phyloP scores from a whole-genome alignment of 2,888 invertebrate species.

The Alcis repandata region DNA sequence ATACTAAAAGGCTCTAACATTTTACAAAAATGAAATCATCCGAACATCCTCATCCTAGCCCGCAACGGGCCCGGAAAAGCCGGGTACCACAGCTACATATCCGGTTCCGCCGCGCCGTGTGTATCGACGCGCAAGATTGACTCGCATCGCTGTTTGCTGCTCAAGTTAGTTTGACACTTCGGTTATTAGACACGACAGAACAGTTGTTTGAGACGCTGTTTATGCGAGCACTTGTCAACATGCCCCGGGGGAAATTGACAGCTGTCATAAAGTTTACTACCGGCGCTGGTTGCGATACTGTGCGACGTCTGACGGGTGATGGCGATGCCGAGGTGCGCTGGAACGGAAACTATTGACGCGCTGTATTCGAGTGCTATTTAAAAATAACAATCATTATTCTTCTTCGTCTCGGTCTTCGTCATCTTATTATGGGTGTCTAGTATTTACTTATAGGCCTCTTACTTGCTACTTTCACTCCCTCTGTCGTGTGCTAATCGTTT shows the following conservation, averaged over 20 bases:
- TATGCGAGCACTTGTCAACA: slow-evolving; percentile 46
- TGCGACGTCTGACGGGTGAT: neutral
- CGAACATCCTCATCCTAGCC: neutral
- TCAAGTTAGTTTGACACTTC: slow-evolving; percentile 44
- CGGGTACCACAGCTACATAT: neutral
- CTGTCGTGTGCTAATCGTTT: too few relatives aligned
- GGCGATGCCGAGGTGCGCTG: neutral
- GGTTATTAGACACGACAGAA: slow-evolving; percentile 44
- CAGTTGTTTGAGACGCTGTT: slow-evolving; percentile 46
- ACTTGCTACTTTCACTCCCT: too few relatives aligned
- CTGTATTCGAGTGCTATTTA: neutral
- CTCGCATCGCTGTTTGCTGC: slow-evolving; percentile 27
- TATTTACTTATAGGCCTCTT: too few relatives aligned
- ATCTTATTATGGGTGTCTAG: too few relatives aligned
- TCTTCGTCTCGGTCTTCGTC: too few relatives aligned
- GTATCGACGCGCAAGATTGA: slow-evolving; percentile 20
- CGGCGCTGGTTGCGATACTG: slow-evolving; percentile 1
- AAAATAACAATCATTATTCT: too few relatives aligned
- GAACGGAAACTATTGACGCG: neutral
- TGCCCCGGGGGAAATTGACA: slow-evolving; percentile 56
- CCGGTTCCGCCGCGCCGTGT: slow-evolving; percentile 26
- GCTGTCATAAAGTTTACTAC: slow-evolving; percentile 47
- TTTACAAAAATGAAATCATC: neutral
- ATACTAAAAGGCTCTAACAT: too few relatives aligned
- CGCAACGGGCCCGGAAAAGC: neutral